Percentiles rank a stretch among this genome's conserved stretches.
These are phyloP conservation scores for Yponomeuta sedellus DNA, from an alignment of 2,888 invertebrate species.

Conservation along the genomic window DNA sequence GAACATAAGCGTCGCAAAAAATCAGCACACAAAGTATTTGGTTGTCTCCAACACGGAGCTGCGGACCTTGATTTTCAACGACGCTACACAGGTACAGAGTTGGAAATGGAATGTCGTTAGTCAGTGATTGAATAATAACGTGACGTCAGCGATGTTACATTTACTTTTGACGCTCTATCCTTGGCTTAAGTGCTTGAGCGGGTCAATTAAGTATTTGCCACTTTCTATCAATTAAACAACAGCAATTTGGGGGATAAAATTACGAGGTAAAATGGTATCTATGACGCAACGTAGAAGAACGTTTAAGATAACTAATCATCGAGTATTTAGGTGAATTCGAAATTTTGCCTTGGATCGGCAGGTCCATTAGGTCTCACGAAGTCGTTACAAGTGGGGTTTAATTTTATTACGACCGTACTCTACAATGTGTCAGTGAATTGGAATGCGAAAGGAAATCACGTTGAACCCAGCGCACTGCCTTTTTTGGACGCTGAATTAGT, in stretches of 20 bases:
- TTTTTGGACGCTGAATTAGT: conserved; percentile 48
- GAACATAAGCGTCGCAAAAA: conserved; percentile 2
- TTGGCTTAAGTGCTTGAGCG: background rate
- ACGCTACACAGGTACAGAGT: conserved; percentile 38
- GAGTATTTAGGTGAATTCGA: conserved; percentile 32
- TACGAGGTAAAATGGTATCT: conserved; percentile 34
- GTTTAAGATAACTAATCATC: conserved; percentile 20
- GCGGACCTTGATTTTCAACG: conserved; percentile 1
- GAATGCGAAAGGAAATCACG: conserved; percentile 69
- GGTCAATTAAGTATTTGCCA: conserved; percentile 33
- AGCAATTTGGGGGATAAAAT: conserved; percentile 46
- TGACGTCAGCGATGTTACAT: conserved; percentile 53
- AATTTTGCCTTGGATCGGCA: conserved; percentile 57
- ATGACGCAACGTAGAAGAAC: conserved; percentile 51
- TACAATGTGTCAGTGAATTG: conserved; percentile 59
- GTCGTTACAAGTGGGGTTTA: conserved; percentile 55
- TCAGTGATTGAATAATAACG: conserved; percentile 64
- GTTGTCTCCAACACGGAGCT: background rate
- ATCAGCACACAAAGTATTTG: background rate
- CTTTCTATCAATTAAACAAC: conserved; percentile 42
- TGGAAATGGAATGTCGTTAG: conserved; percentile 71
- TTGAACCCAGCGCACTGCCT: conserved; percentile 57
- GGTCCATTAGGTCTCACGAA: conserved; percentile 49
- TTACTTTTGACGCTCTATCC: conserved; percentile 11
- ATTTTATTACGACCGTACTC: conserved; percentile 55